Conservation (phyloP, 1,140 invertebrate species). For the Drosophila orena region DNA sequence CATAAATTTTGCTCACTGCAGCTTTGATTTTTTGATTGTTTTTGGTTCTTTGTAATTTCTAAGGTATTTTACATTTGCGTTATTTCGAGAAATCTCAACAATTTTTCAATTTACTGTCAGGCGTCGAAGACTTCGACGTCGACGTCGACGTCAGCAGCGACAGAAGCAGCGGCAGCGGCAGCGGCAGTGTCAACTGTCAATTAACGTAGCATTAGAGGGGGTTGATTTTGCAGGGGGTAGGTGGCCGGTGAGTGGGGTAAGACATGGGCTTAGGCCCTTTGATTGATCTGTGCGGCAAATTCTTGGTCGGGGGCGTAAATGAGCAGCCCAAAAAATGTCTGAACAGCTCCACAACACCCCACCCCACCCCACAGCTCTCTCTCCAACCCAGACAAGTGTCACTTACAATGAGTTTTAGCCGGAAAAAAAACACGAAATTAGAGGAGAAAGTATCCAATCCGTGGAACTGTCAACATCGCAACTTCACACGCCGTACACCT, state of each 20-base stretch:
- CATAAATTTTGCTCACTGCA: not conserved
- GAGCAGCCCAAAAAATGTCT: constrained; percentile 47
- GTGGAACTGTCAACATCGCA: constrained; percentile 38
- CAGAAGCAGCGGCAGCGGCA: constrained; percentile 19
- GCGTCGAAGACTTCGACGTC: constrained; percentile 51
- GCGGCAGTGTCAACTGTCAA: constrained; percentile 65
- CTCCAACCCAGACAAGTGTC: constrained; percentile 54
- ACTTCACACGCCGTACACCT: constrained; percentile 51
- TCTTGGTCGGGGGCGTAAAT: constrained; percentile 49
- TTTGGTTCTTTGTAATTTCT: constrained; percentile 54
- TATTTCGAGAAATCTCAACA: constrained; percentile 64
- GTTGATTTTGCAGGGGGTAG: constrained; percentile 13
- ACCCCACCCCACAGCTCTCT: constrained; percentile 7
- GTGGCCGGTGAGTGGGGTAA: constrained; percentile 13
- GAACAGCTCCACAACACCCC: constrained; percentile 11
- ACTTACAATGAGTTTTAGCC: constrained; percentile 69
- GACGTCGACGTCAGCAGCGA: constrained; percentile 17
- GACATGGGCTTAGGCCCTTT: constrained; percentile 34
- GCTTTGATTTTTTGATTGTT: constrained; percentile 32
- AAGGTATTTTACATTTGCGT: constrained; percentile 46
- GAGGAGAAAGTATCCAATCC: constrained; percentile 31
- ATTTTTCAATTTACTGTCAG: constrained; percentile 80
- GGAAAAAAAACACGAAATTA: constrained; percentile 15
- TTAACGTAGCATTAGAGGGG: constrained; percentile 58
- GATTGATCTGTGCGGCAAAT: constrained; percentile 51